Conservation (phyloP, 2,888 invertebrate genomes). For the Nephrotoma guestfalica region DNA sequence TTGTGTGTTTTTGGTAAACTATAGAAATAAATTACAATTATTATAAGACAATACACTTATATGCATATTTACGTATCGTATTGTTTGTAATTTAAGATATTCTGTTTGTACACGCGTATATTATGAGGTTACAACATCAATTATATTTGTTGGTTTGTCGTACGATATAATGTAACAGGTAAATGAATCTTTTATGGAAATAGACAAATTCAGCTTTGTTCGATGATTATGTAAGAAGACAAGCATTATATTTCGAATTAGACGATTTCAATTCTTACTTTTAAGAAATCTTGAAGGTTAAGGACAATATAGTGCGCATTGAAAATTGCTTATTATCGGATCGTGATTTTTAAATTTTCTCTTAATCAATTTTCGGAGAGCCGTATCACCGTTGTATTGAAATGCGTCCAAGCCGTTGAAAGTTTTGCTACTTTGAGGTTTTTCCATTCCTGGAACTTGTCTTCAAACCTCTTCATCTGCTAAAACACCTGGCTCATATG, state of each 20-base stretch:
- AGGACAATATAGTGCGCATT: not conserved
- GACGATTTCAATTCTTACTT: not conserved
- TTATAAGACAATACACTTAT: not conserved
- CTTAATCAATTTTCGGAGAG: too few species aligned
- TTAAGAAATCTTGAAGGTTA: not conserved
- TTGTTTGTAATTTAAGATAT: not conserved
- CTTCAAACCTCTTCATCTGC: too few species aligned
- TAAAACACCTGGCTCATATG: too few species aligned
- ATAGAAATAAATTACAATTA: not conserved
- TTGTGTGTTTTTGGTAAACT: not conserved
- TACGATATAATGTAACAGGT: not conserved
- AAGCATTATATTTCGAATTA: not conserved
- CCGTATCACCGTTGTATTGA: too few species aligned
- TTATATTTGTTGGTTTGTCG: not conserved
- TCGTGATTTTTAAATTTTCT: too few species aligned
- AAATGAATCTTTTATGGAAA: not conserved
- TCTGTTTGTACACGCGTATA: not conserved
- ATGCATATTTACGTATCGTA: not conserved
- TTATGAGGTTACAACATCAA: not conserved
- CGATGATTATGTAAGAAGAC: not conserved
- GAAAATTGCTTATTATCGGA: too few species aligned
- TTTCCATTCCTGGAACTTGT: too few species aligned
- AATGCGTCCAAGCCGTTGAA: too few species aligned
- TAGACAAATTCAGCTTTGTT: not conserved
- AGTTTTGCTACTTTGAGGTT: too few species aligned